Percentiles rank a stretch among this genome's conserved stretches.
Conservation (phyloP, 1,140 invertebrate genomes). For the Bombus cullumanus region DNA sequence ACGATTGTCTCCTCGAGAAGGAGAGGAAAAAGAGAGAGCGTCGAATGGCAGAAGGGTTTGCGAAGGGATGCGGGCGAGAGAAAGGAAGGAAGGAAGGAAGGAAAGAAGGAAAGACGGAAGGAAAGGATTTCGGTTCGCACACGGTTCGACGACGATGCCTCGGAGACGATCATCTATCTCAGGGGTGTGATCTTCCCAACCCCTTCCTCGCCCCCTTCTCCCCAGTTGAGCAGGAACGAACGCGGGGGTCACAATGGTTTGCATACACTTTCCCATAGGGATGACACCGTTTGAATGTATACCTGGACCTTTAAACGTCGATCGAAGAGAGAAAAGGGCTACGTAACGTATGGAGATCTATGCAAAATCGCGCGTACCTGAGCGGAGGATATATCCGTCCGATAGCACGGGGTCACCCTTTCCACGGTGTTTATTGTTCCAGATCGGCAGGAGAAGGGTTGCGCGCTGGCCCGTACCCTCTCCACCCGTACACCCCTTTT, state of each 20-base stretch:
- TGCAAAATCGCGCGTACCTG: constrained; percentile 81
- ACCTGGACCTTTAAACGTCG: constrained; percentile 76
- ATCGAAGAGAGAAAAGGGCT: constrained; percentile 57
- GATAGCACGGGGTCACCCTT: constrained; percentile 68
- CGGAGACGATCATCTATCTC: constrained; percentile 70
- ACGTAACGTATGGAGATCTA: constrained; percentile 81
- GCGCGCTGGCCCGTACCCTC: constrained; percentile 53
- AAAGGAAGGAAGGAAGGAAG: not conserved
- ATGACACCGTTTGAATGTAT: constrained; percentile 77
- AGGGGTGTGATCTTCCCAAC: constrained; percentile 75
- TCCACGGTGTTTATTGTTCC: constrained; percentile 76
- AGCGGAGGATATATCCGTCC: constrained; percentile 71
- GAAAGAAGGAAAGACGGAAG: constrained; percentile 2
- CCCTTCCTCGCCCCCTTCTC: constrained; percentile 10
- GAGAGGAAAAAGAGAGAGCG: constrained; percentile 25
- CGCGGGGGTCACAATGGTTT: constrained; percentile 81
- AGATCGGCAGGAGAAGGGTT: constrained; percentile 71
- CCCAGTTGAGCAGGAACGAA: constrained; percentile 44
- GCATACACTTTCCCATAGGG: constrained; percentile 82
- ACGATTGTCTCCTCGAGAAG: constrained; percentile 61
- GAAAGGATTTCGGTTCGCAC: constrained; percentile 55
- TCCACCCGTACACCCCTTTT: constrained; percentile 49
- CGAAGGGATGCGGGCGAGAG: constrained; percentile 2
- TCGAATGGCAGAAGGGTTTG: not conserved
- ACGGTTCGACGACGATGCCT: constrained; percentile 58